phyloP scores from a whole-genome alignment of 1,140 invertebrate species.

The Anagrus nilaparvatae region DNA sequence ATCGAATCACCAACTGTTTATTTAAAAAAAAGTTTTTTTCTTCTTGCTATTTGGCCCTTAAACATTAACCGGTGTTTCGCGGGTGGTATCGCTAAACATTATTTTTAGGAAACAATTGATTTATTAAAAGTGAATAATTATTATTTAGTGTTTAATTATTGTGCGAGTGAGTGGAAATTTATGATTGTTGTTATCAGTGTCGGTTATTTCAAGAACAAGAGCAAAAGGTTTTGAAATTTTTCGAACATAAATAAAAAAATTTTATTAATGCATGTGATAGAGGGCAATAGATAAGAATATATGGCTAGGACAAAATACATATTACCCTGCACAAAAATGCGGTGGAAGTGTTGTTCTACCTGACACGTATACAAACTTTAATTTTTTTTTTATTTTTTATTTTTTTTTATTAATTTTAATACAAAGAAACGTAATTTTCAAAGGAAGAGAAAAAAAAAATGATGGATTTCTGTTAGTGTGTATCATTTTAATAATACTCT shows the following conservation, averaged over 20 bases:
- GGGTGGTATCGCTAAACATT: not conserved
- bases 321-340: constrained; percentile 16
- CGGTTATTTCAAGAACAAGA: not conserved
- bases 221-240: not conserved
- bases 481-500: constrained; percentile 2
- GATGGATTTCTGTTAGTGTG: not conserved
- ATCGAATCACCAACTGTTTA: constrained; percentile 13
- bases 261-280: not conserved
- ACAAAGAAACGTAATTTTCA: not conserved
- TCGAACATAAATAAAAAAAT: not conserved
- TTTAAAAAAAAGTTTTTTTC: not conserved
- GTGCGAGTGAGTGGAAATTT: not conserved
- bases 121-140: not conserved
- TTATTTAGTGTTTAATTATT: not conserved
- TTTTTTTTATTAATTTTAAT: not conserved
- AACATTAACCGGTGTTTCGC: not conserved
- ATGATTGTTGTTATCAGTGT: not conserved
- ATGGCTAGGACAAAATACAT: not conserved
- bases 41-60: not conserved
- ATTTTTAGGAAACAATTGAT: not conserved
- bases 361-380: constrained; percentile 11
- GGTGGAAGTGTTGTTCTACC: constrained; percentile 22
- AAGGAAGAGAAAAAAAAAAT: not conserved
- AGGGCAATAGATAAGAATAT: constrained; percentile 12
- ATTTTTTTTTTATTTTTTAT: not conserved